Evolutionary conservation across 2,797 vertebrate genomes (phyloP).

Genomic region (Phrynocephalus guinanensis): DNA sequence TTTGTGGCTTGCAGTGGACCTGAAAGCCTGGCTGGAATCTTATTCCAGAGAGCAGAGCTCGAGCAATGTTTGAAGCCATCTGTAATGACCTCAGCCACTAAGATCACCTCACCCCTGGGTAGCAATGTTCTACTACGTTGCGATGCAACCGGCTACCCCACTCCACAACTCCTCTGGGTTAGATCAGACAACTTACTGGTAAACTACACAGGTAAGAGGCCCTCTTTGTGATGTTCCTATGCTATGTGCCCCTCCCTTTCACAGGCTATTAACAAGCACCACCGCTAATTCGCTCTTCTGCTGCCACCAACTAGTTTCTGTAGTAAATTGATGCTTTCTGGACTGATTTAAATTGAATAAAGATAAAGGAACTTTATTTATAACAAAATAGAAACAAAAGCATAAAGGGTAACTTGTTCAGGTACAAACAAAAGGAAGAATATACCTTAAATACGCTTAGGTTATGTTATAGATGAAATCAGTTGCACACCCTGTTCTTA

Average conservation of each 20-base stretch:
- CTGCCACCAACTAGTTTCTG: too few relatives aligned
- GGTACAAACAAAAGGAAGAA: too few relatives aligned
- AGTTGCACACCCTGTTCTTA: too few relatives aligned
- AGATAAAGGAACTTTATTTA: too few relatives aligned
- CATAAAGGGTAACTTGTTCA: too few relatives aligned
- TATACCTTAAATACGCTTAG: too few relatives aligned
- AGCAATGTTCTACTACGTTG: constrained; percentile 96
- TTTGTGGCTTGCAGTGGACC: constrained; percentile 88
- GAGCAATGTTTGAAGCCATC: constrained; percentile 92
- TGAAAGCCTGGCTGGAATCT: constrained; percentile 86
- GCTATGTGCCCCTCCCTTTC: neutral
- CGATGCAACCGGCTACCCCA: constrained; percentile 90
- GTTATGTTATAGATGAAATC: too few relatives aligned
- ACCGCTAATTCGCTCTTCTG: too few relatives aligned
- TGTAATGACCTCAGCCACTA: constrained; percentile 94
- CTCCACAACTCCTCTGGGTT: constrained; percentile 88
- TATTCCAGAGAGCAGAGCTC: constrained; percentile 90
- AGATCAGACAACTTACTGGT: constrained; percentile 80
- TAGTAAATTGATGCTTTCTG: too few relatives aligned
- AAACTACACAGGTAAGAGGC: constrained; percentile 87
- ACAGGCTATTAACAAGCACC: too few relatives aligned
- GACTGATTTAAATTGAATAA: too few relatives aligned
- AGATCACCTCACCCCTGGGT: constrained; percentile 89
- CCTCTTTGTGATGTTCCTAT: neutral
- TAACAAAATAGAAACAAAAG: too few relatives aligned